Percentiles rank a stretch among this genome's conserved stretches.
phyloP scores from a whole-genome alignment of 2,797 vertebrate species.

The Urosaurus nigricauda region DNA sequence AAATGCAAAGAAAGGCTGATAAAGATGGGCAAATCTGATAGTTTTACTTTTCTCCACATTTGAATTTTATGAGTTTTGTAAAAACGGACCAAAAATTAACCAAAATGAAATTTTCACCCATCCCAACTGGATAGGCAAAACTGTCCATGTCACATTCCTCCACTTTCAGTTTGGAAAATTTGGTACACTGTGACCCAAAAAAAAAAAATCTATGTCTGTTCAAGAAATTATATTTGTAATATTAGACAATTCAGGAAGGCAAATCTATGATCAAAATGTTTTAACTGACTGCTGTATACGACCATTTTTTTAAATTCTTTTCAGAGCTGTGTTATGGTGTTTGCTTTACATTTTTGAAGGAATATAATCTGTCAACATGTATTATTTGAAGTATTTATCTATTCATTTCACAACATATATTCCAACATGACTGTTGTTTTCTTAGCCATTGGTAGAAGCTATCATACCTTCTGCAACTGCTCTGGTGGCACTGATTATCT shows the following conservation, averaged over 20 bases:
- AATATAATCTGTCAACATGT: neutral
- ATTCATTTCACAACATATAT: neutral
- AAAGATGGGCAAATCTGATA: neutral
- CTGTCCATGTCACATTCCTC: neutral
- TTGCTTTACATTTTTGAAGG: neutral
- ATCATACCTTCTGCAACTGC: neutral
- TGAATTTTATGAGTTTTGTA: neutral
- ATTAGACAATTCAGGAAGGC: neutral
- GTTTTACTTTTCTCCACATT: neutral
- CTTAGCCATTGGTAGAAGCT: neutral
- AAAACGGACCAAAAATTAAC: neutral
- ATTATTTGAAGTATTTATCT: neutral
- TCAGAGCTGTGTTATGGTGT: neutral
- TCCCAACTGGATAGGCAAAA: neutral
- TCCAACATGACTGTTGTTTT: neutral
- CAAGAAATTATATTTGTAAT: neutral
- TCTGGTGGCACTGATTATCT: neutral
- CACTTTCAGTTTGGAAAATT: neutral
- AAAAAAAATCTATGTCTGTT: neutral
- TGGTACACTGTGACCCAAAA: too few species aligned
- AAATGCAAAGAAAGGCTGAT: neutral
- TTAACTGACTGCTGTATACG: neutral
- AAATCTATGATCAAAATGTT: neutral
- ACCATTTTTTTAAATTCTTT: neutral
- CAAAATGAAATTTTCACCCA: neutral